Percentiles rank a stretch among this genome's conserved stretches.
phyloP scores from a whole-genome alignment of 2,797 vertebrate genomes.

The Miichthys miiuy region DNA sequence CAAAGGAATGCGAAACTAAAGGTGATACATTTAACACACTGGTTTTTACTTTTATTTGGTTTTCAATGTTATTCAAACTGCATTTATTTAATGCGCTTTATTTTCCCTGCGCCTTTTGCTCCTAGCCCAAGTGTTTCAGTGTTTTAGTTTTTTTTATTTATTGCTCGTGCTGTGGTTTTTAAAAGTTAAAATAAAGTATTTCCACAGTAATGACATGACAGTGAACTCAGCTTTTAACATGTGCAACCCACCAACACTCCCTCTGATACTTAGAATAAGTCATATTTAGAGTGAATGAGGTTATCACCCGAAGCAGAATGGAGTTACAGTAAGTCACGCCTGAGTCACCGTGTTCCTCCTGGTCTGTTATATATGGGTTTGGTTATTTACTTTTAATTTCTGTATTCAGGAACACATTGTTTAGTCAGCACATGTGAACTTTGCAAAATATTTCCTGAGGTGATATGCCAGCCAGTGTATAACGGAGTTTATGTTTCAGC shows the following conservation, averaged over 20 bases:
- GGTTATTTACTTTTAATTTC: slow-evolving; percentile 79
- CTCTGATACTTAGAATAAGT: slow-evolving; percentile 58
- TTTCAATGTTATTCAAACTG: neutral
- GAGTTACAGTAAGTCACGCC: slow-evolving; percentile 71
- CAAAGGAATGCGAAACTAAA: neutral
- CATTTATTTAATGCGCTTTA: neutral
- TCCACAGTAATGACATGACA: slow-evolving; percentile 12
- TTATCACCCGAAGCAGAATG: slow-evolving; percentile 58
- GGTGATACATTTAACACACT: neutral
- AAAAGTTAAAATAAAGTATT: slow-evolving; percentile 6
- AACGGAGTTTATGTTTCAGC: slow-evolving; percentile 74
- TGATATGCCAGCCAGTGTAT: slow-evolving; percentile 77
- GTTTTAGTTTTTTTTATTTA: neutral
- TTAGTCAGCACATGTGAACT: slow-evolving; percentile 78
- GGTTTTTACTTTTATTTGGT: neutral
- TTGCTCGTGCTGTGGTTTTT: neutral
- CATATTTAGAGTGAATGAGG: slow-evolving; percentile 54
- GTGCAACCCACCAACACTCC: slow-evolving; percentile 32
- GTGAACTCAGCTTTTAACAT: slow-evolving; percentile 32
- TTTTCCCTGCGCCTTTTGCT: neutral
- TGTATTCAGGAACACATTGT: slow-evolving; percentile 63
- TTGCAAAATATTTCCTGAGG: slow-evolving; percentile 86
- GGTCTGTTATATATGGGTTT: slow-evolving; percentile 57
- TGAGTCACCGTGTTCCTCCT: slow-evolving; percentile 65
- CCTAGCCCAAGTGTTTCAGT: neutral